Conservation (phyloP, 92 coral and sea anemone genomes). For the Epizoanthus illoricatus region DNA sequence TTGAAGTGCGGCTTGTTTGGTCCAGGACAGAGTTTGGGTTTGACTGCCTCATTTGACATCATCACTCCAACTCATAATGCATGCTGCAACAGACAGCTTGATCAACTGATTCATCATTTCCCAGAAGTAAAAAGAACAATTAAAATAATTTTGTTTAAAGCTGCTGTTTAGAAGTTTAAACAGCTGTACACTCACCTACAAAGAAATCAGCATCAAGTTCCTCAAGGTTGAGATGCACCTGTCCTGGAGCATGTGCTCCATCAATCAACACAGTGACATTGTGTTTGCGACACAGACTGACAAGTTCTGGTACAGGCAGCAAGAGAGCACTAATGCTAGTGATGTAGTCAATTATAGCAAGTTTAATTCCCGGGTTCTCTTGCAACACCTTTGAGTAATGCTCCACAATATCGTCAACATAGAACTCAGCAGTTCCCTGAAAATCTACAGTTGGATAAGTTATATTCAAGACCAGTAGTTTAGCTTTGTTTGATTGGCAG, state of each 20-base stretch:
- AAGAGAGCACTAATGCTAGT: constrained; percentile 72
- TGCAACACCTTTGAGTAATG: constrained; percentile 74
- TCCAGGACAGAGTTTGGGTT: no score
- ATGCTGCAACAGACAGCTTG: no score
- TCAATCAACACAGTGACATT: constrained; percentile 68
- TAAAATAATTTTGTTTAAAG: no score
- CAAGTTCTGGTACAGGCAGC: constrained; percentile 64
- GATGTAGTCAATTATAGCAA: constrained; percentile 77
- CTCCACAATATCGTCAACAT: constrained; percentile 69
- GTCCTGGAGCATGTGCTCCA: constrained; percentile 91
- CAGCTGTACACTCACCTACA: constrained; percentile 56
- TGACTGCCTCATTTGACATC: no score
- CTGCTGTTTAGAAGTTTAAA: no score
- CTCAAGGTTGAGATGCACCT: constrained; percentile 69
- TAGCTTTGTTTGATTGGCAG: constrained; percentile 66
- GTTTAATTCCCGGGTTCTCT: constrained; percentile 63
- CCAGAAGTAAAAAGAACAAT: no score
- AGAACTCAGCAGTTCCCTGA: constrained; percentile 66
- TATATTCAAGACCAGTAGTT: constrained; percentile 69
- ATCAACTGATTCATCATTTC: no score
- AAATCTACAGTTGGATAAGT: constrained; percentile 77
- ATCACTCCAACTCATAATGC: no score
- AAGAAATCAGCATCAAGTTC: constrained; percentile 81
- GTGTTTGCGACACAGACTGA: constrained; percentile 69
- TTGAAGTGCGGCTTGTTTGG: no score